A percentile compares a stretch with the other conserved stretches of the same genome.
Evolutionary conservation across 2,797 vertebrate genomes (phyloP).

Genomic region (Botia kubotai): DNA sequence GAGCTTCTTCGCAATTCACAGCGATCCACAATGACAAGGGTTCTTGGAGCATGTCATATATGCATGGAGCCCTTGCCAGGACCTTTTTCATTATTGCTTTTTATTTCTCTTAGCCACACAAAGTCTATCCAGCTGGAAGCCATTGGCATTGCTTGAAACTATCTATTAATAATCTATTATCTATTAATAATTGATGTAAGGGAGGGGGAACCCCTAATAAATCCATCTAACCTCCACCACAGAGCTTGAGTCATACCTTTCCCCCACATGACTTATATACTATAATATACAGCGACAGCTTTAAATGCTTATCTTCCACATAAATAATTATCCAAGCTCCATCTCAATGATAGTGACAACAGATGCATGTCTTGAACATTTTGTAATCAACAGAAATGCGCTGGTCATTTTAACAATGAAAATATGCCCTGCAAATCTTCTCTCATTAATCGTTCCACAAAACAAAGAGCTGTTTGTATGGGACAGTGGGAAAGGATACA

Average conservation of each 20-base stretch:
- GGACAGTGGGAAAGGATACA: neutral
- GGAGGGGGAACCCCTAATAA: constrained; percentile 41
- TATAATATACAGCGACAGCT: constrained; percentile 10
- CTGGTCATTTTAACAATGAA: neutral
- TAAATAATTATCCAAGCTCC: constrained; percentile 9
- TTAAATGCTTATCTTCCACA: constrained; percentile 6
- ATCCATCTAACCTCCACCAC: constrained; percentile 5
- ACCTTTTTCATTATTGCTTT: constrained; percentile 6
- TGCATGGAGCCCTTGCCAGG: neutral
- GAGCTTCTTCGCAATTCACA: neutral
- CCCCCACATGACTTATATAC: constrained; percentile 21
- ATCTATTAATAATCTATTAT: neutral
- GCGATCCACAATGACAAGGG: neutral
- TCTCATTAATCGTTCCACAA: neutral
- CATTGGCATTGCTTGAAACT: neutral
- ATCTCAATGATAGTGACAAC: neutral
- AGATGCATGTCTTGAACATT: constrained; percentile 24
- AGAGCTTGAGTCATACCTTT: constrained; percentile 41
- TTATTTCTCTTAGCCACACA: neutral
- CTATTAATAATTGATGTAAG: constrained; percentile 20
- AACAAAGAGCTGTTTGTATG: neutral
- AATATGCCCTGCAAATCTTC: neutral
- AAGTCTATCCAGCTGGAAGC: constrained; percentile 8
- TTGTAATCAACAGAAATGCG: neutral
- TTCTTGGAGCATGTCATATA: neutral